phyloP scores from a whole-genome alignment of 2,113 vertebrate species.

The Cavia aperea region DNA sequence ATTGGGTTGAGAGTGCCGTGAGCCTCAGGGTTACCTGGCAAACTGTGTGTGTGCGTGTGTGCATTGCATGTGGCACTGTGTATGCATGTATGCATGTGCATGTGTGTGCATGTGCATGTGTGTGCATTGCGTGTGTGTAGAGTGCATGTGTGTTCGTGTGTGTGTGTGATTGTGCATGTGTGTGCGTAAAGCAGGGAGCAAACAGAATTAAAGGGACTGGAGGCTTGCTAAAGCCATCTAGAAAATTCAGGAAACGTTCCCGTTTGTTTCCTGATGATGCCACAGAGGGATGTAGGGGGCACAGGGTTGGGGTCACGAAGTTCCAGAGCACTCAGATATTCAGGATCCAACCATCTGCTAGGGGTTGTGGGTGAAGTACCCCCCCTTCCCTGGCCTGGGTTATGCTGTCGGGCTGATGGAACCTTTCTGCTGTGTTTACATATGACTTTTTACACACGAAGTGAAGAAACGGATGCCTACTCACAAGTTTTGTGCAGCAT shows the following conservation, averaged over 20 bases:
- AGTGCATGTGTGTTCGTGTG: background rate
- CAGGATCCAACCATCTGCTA: fast-evolving
- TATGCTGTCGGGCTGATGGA: fast-evolving
- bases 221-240: background rate
- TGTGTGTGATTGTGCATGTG: background rate
- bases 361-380: background rate
- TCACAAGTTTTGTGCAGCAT: background rate
- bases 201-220: background rate
- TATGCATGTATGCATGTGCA: background rate
- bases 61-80: no score
- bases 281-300: background rate
- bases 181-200: background rate
- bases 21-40: background rate
- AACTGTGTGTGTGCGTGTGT: background rate
- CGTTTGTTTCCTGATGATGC: background rate
- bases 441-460: background rate
- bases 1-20: background rate
- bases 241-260: background rate
- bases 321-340: fast-evolving
- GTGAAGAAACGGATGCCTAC: background rate
- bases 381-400: fast-evolving
- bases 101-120: background rate
- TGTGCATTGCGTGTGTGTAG: no score
- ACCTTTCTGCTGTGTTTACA: background rate
- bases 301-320: fast-evolving